Evolutionary conservation across 2,113 vertebrate species (phyloP).

Genomic region (Myrmecobius fasciatus): DNA sequence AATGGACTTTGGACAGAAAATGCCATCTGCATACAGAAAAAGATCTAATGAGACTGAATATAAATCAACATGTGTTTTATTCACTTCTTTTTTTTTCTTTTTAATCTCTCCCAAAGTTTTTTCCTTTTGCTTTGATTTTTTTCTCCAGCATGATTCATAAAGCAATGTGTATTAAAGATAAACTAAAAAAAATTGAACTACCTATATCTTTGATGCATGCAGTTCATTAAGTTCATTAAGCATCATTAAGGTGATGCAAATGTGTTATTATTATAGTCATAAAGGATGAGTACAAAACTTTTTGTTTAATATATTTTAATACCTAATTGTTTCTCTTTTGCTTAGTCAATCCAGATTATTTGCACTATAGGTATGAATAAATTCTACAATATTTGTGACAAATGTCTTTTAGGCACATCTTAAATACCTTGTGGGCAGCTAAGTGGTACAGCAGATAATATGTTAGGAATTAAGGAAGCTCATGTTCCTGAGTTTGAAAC

Average conservation of each 20-base stretch:
- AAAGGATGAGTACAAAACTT: background rate
- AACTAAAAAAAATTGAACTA: background rate
- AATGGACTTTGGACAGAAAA: no score
- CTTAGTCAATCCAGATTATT: background rate
- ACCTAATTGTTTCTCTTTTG: background rate
- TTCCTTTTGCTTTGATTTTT: no score
- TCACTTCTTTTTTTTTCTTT: no score
- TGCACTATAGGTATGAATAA: background rate
- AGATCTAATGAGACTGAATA: no score
- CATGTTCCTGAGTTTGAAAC: background rate
- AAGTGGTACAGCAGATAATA: background rate
- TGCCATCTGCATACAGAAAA: no score
- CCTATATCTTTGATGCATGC: background rate
- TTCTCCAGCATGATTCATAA: no score
- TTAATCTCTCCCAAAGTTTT: no score
- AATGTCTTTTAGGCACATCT: background rate
- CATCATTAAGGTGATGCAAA: background rate
- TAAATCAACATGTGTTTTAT: no score
- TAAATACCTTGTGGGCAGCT: background rate
- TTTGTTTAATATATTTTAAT: background rate
- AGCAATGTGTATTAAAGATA: no score
- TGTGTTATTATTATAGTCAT: background rate
- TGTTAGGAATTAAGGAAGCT: background rate
- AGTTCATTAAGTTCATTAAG: background rate
- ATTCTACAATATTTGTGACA: background rate